Evolutionary conservation across 2,888 invertebrate species (phyloP).

Genomic region (Parnassius smintheus): DNA sequence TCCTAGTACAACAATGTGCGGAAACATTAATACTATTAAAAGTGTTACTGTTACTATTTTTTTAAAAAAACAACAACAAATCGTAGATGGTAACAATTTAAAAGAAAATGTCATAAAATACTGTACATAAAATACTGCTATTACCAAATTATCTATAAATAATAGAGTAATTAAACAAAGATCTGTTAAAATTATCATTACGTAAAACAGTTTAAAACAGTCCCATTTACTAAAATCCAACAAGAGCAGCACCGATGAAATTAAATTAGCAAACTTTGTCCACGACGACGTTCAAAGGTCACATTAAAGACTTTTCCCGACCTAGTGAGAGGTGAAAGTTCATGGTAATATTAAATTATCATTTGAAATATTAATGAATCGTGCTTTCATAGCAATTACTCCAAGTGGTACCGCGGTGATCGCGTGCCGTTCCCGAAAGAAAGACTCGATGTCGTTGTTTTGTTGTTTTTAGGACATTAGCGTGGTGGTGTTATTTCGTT

Average conservation of each 20-base stretch:
- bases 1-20: no score
- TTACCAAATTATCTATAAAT: not conserved
- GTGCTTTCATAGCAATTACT: constrained; percentile 60
- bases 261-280: constrained; percentile 41
- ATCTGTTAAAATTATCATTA: constrained; percentile 7
- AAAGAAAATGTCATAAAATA: not conserved
- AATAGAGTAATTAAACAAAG: not conserved
- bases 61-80: no score
- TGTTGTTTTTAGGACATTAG: constrained; percentile 36
- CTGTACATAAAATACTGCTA: not conserved
- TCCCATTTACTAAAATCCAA: constrained; percentile 26
- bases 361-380: constrained; percentile 63
- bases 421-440: constrained; percentile 60
- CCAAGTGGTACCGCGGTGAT: constrained; percentile 64
- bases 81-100: not conserved
- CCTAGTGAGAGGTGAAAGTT: constrained; percentile 62
- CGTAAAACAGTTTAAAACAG: constrained; percentile 25
- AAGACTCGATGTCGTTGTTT: constrained; percentile 45
- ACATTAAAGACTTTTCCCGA: constrained; percentile 49
- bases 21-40: no score
- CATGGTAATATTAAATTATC: constrained; percentile 65
- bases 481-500: constrained; percentile 25
- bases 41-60: no score
- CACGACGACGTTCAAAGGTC: constrained; percentile 51
- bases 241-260: constrained; percentile 27